A percentile compares a stretch with the other conserved stretches of the same genome.
These are phyloP conservation scores for Ciconia stormi DNA, from an alignment of 2,113 vertebrate genomes.

Conservation along the genomic window DNA sequence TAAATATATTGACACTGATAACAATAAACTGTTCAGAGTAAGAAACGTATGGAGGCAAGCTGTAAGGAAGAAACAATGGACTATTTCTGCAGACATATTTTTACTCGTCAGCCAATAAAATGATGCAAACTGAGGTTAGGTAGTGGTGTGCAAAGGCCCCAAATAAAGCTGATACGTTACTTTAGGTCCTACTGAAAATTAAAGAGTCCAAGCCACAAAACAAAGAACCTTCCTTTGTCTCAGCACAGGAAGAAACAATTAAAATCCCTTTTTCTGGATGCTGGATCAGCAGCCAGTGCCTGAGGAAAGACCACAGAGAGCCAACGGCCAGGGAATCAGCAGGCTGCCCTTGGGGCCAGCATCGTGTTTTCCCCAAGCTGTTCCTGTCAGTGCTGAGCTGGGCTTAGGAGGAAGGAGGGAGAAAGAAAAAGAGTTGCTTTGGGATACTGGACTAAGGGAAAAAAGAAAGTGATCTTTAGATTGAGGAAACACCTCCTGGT, in stretches of 20 bases:
- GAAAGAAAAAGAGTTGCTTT: background rate
- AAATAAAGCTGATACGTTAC: background rate
- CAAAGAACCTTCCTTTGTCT: background rate
- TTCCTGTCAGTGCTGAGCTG: background rate
- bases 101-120: background rate
- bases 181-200: background rate
- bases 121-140: background rate
- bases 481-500: fast-evolving
- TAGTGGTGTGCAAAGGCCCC: background rate
- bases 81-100: background rate
- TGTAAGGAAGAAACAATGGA: background rate
- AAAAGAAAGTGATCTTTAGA: background rate
- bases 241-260: background rate
- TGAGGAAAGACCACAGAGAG: fast-evolving
- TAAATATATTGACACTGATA: background rate
- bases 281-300: background rate
- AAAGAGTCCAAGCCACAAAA: background rate
- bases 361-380: fast-evolving
- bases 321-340: background rate
- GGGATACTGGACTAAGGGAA: background rate
- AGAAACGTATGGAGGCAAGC: background rate
- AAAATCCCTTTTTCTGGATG: background rate
- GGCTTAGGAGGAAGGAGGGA: background rate
- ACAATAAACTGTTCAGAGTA: background rate
- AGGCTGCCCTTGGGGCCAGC: background rate